A percentile compares a stretch with the other conserved stretches of the same genome.
Conservation (phyloP, 1,140 invertebrate genomes). For the Drosophila takahashii region DNA sequence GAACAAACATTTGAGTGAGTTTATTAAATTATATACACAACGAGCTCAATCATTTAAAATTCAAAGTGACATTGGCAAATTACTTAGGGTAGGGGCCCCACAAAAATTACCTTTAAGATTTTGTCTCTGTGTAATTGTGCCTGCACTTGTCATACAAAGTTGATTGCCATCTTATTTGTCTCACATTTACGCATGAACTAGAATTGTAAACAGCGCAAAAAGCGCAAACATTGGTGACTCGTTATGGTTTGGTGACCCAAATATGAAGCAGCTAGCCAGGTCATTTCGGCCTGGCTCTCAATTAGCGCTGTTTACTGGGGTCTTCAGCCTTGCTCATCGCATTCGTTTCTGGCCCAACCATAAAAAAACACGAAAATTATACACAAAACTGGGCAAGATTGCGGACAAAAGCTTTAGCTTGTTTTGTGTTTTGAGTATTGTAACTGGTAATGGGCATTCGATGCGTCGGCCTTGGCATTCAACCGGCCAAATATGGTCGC, state of each 20-base stretch:
- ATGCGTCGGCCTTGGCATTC: slow-evolving; percentile 75
- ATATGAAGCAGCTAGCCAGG: slow-evolving; percentile 33
- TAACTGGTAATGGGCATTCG: slow-evolving; percentile 61
- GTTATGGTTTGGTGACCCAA: slow-evolving; percentile 71
- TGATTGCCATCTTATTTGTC: slow-evolving; percentile 62
- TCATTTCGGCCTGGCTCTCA: slow-evolving; percentile 35
- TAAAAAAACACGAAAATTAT: slow-evolving; percentile 57
- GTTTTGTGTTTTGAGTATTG: slow-evolving; percentile 53
- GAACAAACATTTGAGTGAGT: neutral
- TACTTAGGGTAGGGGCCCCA: too few relatives aligned
- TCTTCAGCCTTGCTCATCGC: slow-evolving; percentile 61
- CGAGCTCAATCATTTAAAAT: too few relatives aligned
- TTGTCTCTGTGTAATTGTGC: neutral
- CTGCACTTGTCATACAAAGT: slow-evolving; percentile 50
- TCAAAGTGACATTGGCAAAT: too few relatives aligned
- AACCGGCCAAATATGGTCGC: slow-evolving; percentile 71
- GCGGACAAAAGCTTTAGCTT: slow-evolving; percentile 51
- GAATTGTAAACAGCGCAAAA: slow-evolving; percentile 37
- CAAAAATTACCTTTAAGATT: neutral
- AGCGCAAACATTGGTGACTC: slow-evolving; percentile 66
- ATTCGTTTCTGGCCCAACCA: slow-evolving; percentile 46
- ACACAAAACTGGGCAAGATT: slow-evolving; percentile 65
- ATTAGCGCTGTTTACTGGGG: slow-evolving; percentile 60
- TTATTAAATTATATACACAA: neutral
- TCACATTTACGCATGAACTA: slow-evolving; percentile 42